Evolutionary conservation across 1,140 invertebrate species (phyloP).

Genomic region (Drosophila ercepeae): DNA sequence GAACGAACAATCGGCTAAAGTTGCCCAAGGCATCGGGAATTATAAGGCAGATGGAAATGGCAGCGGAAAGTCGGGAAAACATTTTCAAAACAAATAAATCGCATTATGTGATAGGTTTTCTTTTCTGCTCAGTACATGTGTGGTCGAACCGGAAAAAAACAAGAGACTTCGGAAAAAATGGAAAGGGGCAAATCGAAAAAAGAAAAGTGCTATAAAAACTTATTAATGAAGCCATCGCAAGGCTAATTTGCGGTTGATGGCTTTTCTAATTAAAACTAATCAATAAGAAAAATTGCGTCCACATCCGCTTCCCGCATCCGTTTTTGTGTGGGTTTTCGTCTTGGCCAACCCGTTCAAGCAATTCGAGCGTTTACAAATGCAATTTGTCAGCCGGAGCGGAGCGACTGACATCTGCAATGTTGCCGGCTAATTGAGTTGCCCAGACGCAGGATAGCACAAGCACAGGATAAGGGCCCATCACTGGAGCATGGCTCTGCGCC

Average conservation of each 20-base stretch:
- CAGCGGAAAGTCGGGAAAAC: constrained; percentile 37
- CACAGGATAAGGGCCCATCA: constrained; percentile 14
- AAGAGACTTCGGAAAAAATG: constrained; percentile 15
- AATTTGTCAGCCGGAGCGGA: constrained; percentile 63
- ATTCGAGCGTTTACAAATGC: constrained; percentile 65
- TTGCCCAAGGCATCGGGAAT: constrained; percentile 1
- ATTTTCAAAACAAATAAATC: constrained; percentile 60
- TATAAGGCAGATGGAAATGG: constrained; percentile 25
- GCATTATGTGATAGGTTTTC: constrained; percentile 45
- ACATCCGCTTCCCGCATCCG: neutral
- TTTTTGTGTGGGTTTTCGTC: neutral
- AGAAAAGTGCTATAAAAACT: constrained; percentile 61
- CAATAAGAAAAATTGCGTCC: constrained; percentile 73
- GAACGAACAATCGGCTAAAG: constrained; percentile 1
- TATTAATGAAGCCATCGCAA: constrained; percentile 75
- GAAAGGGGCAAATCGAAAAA: constrained; percentile 13
- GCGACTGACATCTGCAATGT: constrained; percentile 57
- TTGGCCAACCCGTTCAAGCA: constrained; percentile 5
- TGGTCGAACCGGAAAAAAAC: neutral
- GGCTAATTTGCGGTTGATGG: constrained; percentile 76
- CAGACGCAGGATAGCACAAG: constrained; percentile 26
- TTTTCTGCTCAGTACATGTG: constrained; percentile 8
- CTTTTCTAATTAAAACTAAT: constrained; percentile 80
- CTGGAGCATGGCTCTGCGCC: neutral
- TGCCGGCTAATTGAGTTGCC: constrained; percentile 59